phyloP scores from a whole-genome alignment of 2,113 vertebrate species.

The Halcyon malimbica region DNA sequence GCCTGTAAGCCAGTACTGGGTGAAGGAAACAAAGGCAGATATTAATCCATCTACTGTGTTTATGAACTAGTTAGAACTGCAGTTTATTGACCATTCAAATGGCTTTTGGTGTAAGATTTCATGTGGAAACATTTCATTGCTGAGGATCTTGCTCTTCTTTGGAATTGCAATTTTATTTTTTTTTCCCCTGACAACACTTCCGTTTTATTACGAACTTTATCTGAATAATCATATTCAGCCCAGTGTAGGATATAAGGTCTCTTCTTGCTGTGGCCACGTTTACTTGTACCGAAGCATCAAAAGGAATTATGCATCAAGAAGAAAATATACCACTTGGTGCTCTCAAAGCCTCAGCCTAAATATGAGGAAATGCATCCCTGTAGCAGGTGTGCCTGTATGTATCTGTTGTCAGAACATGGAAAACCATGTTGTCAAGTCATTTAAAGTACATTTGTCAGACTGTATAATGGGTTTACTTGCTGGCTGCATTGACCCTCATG shows the following conservation, averaged over 20 bases:
- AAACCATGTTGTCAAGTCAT: not conserved
- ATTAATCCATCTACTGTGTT: not conserved
- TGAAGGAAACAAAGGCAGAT: not conserved
- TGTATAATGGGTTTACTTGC: not conserved
- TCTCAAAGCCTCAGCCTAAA: slow-evolving; percentile 31
- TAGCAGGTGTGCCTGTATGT: not conserved
- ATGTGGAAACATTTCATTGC: slow-evolving; percentile 1
- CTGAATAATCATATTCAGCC: slow-evolving; percentile 43
- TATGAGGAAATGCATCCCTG: slow-evolving; percentile 47
- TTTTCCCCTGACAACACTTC: not conserved
- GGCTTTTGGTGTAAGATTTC: not conserved
- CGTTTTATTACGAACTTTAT: slow-evolving; percentile 25
- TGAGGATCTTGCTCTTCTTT: slow-evolving; percentile 31
- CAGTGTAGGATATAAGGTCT: not conserved
- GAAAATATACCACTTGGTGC: not conserved
- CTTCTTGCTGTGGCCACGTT: slow-evolving; percentile 45
- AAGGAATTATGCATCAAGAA: not conserved
- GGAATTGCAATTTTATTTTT: not conserved
- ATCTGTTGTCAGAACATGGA: not conserved
- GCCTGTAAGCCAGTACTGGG: not conserved
- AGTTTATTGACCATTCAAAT: not conserved
- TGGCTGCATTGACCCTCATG: not conserved
- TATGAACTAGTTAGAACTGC: not conserved
- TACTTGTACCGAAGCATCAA: not conserved
- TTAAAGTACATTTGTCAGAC: not conserved